A percentile compares a stretch with the other conserved stretches of the same genome.
phyloP scores from a whole-genome alignment of 2,888 invertebrate genomes.

The Dryomyza anilis region DNA sequence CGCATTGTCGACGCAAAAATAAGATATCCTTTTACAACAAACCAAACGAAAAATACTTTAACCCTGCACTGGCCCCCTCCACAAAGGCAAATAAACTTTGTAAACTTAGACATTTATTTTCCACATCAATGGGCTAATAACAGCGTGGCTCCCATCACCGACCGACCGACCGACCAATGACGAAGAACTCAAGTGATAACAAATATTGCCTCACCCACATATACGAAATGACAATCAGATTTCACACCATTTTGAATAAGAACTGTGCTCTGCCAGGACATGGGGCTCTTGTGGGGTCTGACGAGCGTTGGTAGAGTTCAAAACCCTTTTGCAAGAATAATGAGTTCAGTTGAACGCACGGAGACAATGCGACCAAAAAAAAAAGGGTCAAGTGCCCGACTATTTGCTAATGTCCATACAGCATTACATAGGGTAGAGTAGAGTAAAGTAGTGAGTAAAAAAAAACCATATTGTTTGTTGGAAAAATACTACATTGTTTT shows the following conservation, averaged over 20 bases:
- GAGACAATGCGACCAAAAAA: background rate
- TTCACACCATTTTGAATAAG: slow-evolving; percentile 13
- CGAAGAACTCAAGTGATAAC: background rate
- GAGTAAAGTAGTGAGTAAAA: background rate
- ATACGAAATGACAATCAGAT: slow-evolving; percentile 2
- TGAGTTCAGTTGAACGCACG: slow-evolving; percentile 3
- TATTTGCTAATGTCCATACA: slow-evolving; percentile 13
- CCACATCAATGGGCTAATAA: slow-evolving; percentile 20
- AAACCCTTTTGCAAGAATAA: slow-evolving; percentile 3
- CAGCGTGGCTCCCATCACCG: too few relatives aligned
- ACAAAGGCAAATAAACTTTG: background rate
- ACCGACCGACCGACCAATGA: background rate
- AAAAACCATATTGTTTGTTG: slow-evolving; percentile 11
- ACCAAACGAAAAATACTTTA: background rate
- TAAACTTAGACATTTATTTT: background rate
- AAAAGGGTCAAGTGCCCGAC: slow-evolving; percentile 13
- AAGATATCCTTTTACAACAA: slow-evolving; percentile 7
- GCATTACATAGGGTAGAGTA: background rate
- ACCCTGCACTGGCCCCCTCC: background rate
- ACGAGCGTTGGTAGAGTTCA: background rate
- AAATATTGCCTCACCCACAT: slow-evolving; percentile 8
- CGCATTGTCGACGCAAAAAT: background rate
- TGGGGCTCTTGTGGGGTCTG: background rate
- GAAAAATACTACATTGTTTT: background rate
- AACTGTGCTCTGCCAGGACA: background rate